A percentile compares a stretch with the other conserved stretches of the same genome.
Conservation (phyloP, 2,888 invertebrate genomes). For the Drosophila testacea region DNA sequence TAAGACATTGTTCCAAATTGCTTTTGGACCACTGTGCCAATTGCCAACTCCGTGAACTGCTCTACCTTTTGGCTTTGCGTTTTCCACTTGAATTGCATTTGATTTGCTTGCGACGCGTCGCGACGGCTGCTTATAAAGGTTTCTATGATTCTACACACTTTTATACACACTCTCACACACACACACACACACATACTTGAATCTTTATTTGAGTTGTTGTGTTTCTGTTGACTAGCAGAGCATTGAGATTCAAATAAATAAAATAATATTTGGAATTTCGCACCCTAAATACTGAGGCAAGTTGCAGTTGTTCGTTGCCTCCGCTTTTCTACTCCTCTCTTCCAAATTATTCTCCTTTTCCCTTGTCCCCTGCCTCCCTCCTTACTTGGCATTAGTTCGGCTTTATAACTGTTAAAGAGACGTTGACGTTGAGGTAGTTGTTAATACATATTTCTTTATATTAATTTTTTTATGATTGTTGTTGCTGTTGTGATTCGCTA, state of each 20-base stretch:
- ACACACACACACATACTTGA: neutral
- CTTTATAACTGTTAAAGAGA: conserved; percentile 73
- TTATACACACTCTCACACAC: neutral
- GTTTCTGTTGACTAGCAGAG: conserved; percentile 26
- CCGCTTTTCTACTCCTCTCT: neutral
- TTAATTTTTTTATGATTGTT: conserved; percentile 68
- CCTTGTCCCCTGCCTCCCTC: neutral
- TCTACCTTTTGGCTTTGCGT: conserved; percentile 65
- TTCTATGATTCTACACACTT: conserved; percentile 28
- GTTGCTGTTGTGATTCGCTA: conserved; percentile 82
- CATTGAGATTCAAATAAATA: conserved; percentile 81
- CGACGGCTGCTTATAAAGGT: conserved; percentile 44
- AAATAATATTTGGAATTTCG: conserved; percentile 82
- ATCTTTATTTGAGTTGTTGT: conserved; percentile 46
- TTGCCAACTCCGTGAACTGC: conserved; percentile 22
- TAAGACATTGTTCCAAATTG: neutral
- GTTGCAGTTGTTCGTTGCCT: conserved; percentile 24
- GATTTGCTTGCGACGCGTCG: conserved; percentile 48
- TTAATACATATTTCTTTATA: conserved; percentile 58
- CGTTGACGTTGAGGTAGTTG: conserved; percentile 71
- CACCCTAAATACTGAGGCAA: conserved; percentile 76
- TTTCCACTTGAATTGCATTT: conserved; percentile 71
- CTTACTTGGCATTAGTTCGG: conserved; percentile 70
- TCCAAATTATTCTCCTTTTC: neutral
- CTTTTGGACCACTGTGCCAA: conserved; percentile 55